phyloP scores from a whole-genome alignment of 1,140 invertebrate genomes.

The Ditylenchus dipsaci region DNA sequence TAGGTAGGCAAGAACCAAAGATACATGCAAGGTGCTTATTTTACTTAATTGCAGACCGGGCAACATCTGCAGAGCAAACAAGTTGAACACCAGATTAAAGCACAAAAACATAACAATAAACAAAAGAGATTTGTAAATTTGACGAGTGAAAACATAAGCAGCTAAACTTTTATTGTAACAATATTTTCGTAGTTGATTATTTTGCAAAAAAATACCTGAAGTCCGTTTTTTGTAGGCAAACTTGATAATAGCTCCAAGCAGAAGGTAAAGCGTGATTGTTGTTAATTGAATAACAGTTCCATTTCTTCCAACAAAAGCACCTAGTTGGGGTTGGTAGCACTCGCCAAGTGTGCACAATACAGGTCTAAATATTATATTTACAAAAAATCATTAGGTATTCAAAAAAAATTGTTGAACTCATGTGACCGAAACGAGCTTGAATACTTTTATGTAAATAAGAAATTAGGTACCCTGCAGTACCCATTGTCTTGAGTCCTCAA shows the following conservation, averaged over 20 bases:
- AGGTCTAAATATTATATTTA: not conserved
- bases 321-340: conserved; percentile 4
- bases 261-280: not conserved
- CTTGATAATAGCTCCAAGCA: not conserved
- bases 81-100: not conserved
- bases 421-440: too few relatives aligned
- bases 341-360: not conserved
- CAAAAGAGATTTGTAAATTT: not conserved
- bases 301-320: not conserved
- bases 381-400: not conserved
- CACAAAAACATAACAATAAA: not conserved
- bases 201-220: not conserved
- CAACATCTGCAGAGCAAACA: not conserved
- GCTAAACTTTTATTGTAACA: not conserved
- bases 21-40: not conserved
- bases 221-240: not conserved
- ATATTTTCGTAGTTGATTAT: too few relatives aligned
- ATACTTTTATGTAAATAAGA: too few relatives aligned
- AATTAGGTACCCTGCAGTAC: too few relatives aligned
- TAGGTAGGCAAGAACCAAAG: not conserved
- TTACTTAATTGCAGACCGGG: not conserved
- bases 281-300: not conserved
- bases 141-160: not conserved
- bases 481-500: too few relatives aligned
- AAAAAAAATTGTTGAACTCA: too few relatives aligned